Conservation (phyloP, 2,797 vertebrate species). For the Ara ararauna region DNA sequence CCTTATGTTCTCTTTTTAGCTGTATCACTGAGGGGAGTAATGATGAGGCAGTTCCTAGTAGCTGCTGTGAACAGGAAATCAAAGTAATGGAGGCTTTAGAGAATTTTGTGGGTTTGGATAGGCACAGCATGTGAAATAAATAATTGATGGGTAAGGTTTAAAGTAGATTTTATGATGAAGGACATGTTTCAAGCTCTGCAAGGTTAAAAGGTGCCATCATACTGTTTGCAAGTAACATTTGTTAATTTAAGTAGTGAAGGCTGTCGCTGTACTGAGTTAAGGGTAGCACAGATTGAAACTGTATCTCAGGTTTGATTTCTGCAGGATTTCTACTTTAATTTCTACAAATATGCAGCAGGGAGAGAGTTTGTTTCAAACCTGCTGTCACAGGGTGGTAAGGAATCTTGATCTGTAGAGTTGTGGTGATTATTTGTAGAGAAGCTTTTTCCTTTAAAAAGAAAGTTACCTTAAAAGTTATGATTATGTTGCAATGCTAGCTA, state of each 20-base stretch:
- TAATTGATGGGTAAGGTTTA: neutral
- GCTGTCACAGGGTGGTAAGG: neutral
- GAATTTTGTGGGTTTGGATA: neutral
- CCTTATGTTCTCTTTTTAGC: neutral
- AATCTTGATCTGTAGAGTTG: neutral
- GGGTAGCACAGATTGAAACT: neutral
- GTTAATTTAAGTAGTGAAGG: neutral
- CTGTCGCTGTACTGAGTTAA: neutral
- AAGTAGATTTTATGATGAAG: neutral
- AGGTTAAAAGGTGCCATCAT: neutral
- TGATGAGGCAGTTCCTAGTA: neutral
- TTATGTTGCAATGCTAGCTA: neutral
- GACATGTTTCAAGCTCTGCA: neutral
- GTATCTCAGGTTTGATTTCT: neutral
- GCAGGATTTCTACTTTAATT: constrained; percentile 14
- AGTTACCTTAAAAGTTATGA: neutral
- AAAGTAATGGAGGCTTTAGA: neutral
- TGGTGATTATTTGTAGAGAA: neutral
- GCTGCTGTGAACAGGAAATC: neutral
- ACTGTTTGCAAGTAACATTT: neutral
- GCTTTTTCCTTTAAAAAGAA: neutral
- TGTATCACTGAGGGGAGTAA: fast-evolving
- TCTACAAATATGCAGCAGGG: neutral
- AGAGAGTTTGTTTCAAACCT: neutral
- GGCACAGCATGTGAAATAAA: neutral